Evolutionary conservation across 2,113 vertebrate species (phyloP).

Genomic region (Montifringilla adamsi): DNA sequence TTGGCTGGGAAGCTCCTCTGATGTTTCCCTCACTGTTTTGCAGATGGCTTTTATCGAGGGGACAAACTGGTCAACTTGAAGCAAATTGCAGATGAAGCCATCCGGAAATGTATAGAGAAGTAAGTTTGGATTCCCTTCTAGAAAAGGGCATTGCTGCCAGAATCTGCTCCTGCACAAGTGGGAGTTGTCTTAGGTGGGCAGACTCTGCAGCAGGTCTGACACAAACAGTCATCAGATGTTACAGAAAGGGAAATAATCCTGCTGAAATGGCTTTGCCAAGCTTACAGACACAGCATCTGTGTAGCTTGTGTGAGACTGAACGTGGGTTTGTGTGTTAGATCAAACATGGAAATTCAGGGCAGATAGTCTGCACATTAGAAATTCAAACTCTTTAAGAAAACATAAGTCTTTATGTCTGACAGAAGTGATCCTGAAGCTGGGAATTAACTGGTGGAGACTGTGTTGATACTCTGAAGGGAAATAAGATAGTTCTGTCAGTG

Average conservation of each 20-base stretch:
- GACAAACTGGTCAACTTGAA: slow-evolving; percentile 95
- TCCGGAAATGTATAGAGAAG: slow-evolving; percentile 89
- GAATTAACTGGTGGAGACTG: not conserved
- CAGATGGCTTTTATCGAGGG: slow-evolving; percentile 96
- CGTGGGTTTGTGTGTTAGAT: not conserved
- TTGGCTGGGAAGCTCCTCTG: not conserved
- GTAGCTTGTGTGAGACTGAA: not conserved
- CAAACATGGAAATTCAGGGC: not conserved
- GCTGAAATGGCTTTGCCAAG: not conserved
- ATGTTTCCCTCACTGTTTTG: not conserved
- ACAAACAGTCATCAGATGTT: not conserved
- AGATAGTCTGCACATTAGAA: not conserved
- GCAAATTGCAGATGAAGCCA: slow-evolving; percentile 88
- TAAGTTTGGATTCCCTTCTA: slow-evolving; percentile 67
- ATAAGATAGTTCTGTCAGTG: not conserved
- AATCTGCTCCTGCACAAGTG: not conserved
- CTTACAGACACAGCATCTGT: not conserved
- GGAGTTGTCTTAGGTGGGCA: not conserved
- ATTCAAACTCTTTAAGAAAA: not conserved
- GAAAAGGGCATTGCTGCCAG: not conserved
- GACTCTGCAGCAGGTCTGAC: not conserved
- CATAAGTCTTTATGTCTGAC: not conserved
- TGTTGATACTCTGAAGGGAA: not conserved
- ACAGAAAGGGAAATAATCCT: not conserved
- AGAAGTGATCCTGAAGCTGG: not conserved